These are phyloP conservation scores for Acrossocheilus fasciatus DNA, from an alignment of 2,797 vertebrate species.

Conservation along the genomic window DNA sequence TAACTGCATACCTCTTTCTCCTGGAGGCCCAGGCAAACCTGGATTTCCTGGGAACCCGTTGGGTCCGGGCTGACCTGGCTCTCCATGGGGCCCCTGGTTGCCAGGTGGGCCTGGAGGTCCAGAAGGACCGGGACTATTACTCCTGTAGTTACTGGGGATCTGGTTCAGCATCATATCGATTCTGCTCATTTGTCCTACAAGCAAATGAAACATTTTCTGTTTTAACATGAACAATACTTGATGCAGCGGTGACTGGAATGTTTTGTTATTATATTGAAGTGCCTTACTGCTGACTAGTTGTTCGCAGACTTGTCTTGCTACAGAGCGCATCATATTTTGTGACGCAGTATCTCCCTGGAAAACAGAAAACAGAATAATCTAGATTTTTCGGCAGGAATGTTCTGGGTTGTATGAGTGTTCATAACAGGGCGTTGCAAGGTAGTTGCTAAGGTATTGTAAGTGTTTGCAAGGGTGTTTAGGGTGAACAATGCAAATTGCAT, in stretches of 20 bases:
- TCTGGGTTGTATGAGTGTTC: background rate
- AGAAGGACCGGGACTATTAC: constrained; percentile 88
- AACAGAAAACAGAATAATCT: constrained; percentile 32
- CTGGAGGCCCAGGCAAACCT: constrained; percentile 88
- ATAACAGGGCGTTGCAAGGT: background rate
- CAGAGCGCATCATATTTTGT: constrained; percentile 97
- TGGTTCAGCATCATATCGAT: constrained; percentile 97
- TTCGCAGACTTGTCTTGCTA: constrained; percentile 99
- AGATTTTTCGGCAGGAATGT: background rate
- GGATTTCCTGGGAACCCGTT: constrained; percentile 92
- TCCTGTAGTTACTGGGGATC: constrained; percentile 94
- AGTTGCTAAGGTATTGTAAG: background rate
- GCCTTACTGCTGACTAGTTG: constrained; percentile 92
- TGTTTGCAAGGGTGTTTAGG: background rate
- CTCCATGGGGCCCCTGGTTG: constrained; percentile 85
- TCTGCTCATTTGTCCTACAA: constrained; percentile 93
- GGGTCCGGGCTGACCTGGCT: constrained; percentile 89
- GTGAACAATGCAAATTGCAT: background rate
- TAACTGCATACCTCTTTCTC: constrained; percentile 88
- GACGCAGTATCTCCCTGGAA: constrained; percentile 93
- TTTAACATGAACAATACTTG: background rate
- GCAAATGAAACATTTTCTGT: background rate
- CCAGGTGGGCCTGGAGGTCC: constrained; percentile 92
- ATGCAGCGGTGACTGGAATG: background rate
- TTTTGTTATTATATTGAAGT: background rate